Evolutionary conservation across 2,113 vertebrate species (phyloP).

Genomic region (Okapia johnstoni): DNA sequence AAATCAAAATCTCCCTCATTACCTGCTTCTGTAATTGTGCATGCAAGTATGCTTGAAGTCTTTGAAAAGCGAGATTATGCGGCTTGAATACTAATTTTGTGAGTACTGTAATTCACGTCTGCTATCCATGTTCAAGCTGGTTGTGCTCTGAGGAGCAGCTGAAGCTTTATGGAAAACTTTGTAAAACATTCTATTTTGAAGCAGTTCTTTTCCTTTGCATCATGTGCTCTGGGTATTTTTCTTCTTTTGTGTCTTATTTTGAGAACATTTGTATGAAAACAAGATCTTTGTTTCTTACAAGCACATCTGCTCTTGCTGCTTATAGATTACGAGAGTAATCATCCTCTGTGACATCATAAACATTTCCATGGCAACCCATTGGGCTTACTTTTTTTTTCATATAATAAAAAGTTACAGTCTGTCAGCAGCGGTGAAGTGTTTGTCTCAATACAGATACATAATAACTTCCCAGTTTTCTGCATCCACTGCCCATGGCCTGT

Average conservation of each 20-base stretch:
- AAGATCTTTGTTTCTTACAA: conserved; percentile 76
- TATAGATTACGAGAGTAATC: conserved; percentile 68
- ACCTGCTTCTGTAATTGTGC: conserved; percentile 81
- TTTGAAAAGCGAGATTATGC: conserved; percentile 77
- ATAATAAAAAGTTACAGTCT: conserved; percentile 38
- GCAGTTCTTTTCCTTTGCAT: conserved; percentile 61
- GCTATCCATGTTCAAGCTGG: conserved; percentile 69
- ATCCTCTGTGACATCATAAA: conserved; percentile 65
- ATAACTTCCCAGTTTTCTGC: background rate
- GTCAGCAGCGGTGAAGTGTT: background rate
- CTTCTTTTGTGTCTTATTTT: conserved; percentile 77
- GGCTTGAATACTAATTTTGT: conserved; percentile 83
- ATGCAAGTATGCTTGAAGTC: conserved; percentile 76
- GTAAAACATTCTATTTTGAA: conserved; percentile 79
- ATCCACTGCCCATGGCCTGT: background rate
- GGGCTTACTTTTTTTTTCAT: background rate
- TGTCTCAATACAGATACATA: conserved; percentile 33
- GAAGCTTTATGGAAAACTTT: conserved; percentile 80
- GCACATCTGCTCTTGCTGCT: conserved; percentile 69
- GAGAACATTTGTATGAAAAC: conserved; percentile 73
- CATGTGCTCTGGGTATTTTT: conserved; percentile 73
- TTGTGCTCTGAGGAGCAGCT: conserved; percentile 77
- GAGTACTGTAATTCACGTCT: conserved; percentile 75
- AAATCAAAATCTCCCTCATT: conserved; percentile 79
- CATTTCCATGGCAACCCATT: conserved; percentile 65